Base-by-base conservation (phyloP, 2,797 vertebrate genomes). In the Alosa sapidissima region DNA sequence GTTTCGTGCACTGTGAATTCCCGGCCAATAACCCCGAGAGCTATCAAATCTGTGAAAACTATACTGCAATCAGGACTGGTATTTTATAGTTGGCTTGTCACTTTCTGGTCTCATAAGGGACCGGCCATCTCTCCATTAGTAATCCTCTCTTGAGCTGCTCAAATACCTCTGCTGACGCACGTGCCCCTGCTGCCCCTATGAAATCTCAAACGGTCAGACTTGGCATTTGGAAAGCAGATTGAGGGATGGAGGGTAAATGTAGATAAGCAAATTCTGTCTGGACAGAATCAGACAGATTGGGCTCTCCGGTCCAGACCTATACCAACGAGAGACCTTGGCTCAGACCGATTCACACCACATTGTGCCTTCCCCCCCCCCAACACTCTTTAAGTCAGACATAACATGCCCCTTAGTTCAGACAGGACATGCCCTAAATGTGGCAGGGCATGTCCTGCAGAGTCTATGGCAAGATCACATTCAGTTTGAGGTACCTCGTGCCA, bases 21-120 rank as follows among this genome's bases (percentile, higher is more conserved):
- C 72, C 41, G 72, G 72, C 72, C 41, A 47, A 47, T 45, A 78
- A 78, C 72, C 72, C 9, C 72, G 72, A 78, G 72, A 47, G 36
- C 72, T 78, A 47, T 78, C 72, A 47, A 78, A 78, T 47, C 19
- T 45, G 16, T 19, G 16, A 47, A 45, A 47, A 10, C 41, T 78
- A 47, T 13, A 45, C 72, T 47, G 72, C 72, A 78, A 78, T 78
- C 72, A 78, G 72, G 72, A 16, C 36, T 41, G 33, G 41, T 47
- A 21, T 78, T 78, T 78, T 47, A 78, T 16, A 5, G 8, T 45
- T 45, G 41, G 72, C 72, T 24, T 5, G 60, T 65, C 60, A 65
- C 60, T 28, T 65, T 65, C 24, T 19, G 14, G 41, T 78, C 72
- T 78, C 0, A 5, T 41, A 16, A 78, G 6, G 1, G 36, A 24